Evolutionary conservation across 2,888 invertebrate species (phyloP), one percentile per base, ranked within the genome.

Genomic region (Tenthredo livida): DNA sequence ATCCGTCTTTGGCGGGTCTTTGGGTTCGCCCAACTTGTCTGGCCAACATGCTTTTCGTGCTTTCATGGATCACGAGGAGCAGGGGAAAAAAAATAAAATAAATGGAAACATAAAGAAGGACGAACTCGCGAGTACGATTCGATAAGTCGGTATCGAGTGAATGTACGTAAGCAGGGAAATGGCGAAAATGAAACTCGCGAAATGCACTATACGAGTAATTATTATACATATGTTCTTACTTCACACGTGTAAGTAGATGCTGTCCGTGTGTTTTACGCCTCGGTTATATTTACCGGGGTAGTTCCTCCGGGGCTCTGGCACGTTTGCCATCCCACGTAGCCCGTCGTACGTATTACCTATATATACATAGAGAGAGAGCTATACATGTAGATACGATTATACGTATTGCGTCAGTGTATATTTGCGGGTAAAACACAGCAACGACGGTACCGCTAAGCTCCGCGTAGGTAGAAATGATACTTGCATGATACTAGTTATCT

Each of bases 401-500:
- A 80, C 80, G 80, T 80, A 80, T 80, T 61, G 80, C 80, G 80
- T 65, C 47, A 29, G 84, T 54, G 67, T 82, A 70, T 65, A 83
- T 83, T 80, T 80, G 58, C 82, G 40, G 58, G 65, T 67, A 70
- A 37, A 85, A 82, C 70, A 78, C 33, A 40, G 72, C 82, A 70
- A 33, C 50, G n/a, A 54, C 67, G 80, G 65, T 12, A 84, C 84
- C 84, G 73, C 73, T 61, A 73, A 84, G 84, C 84, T 40, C 37
- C 47, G 29, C 67, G 65, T 70, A 25, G 43, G 70, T 84, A 78
- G 84, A 65, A 85, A 86, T 85, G 86, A 86, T 85, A 85, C 80
- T 80, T 82, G 70, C 72, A 86, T 85, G 88, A 86, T 86, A 87
- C 88, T 85, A 86, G 89, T 88, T 89, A 88, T 88, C 88, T 87